These are phyloP conservation scores for Stigmatopora argus DNA, from an alignment of 2,113 vertebrate species.

Conservation along the genomic window DNA sequence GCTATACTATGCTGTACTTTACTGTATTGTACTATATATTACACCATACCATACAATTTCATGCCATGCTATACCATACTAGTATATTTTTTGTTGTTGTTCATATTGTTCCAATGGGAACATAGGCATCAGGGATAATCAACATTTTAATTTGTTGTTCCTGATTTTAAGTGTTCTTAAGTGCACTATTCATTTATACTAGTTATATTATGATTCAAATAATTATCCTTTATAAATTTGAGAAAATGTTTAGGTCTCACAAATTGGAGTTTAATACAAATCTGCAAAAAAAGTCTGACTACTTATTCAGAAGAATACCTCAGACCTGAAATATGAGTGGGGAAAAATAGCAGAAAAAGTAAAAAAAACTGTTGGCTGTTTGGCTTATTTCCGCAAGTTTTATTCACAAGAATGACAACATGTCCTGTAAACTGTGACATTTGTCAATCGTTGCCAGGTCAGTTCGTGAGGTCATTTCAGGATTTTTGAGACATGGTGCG, in stretches of 20 bases:
- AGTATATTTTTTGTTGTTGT: no score
- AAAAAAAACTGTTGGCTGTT: not conserved
- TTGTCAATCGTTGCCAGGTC: conserved; percentile 10
- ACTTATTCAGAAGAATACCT: not conserved
- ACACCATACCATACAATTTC: no score
- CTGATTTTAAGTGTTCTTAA: no score
- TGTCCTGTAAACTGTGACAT: conserved; percentile 36
- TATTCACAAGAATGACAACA: conserved; percentile 49
- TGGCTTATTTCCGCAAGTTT: conserved; percentile 47
- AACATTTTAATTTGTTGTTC: no score
- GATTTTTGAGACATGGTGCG: conserved; percentile 9
- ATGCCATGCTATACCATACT: no score
- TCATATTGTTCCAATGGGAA: no score
- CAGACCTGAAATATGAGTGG: not conserved
- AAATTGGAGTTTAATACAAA: not conserved
- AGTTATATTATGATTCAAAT: no score
- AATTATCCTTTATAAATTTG: not conserved
- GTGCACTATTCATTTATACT: no score
- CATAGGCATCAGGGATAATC: no score
- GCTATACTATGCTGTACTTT: no score
- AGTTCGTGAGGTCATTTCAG: not conserved
- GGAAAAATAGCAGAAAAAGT: not conserved
- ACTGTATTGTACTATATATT: no score
- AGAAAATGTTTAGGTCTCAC: not conserved
- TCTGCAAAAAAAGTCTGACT: not conserved